A percentile compares a stretch with the other conserved stretches of the same genome.
Conservation (phyloP, 2,113 vertebrate genomes). For the Proterorhinus semilunaris region DNA sequence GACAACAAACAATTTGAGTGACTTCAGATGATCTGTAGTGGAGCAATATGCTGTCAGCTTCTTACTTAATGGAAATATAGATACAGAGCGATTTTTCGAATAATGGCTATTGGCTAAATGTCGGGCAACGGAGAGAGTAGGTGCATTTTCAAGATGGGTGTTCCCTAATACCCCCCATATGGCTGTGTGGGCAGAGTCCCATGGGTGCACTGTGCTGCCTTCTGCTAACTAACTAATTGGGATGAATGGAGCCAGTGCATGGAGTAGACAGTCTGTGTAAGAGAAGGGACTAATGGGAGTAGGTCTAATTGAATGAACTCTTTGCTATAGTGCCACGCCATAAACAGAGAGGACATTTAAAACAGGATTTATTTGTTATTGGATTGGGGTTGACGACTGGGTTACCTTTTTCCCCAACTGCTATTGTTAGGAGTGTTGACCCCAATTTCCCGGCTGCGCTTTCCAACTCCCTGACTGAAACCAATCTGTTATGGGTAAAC, state of each 20-base stretch:
- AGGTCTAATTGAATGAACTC: conserved; percentile 67
- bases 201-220: conserved; percentile 60
- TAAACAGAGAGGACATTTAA: conserved; percentile 61
- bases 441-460: conserved; percentile 6
- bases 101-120: conserved; percentile 26
- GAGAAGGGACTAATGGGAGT: conserved; percentile 43
- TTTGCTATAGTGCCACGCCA: conserved; percentile 47
- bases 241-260: conserved; percentile 43
- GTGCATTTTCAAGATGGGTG: conserved; percentile 26
- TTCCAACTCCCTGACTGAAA: conserved; percentile 33
- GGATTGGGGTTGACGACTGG: conserved; percentile 29
- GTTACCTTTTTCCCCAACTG: conserved; percentile 35
- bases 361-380: conserved; percentile 37
- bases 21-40: conserved; percentile 42
- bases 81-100: conserved; percentile 16
- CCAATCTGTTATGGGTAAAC: conserved; percentile 49
- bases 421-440: conserved; percentile 27
- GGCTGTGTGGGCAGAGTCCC: conserved; percentile 26
- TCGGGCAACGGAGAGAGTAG: conserved; percentile 21
- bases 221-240: conserved; percentile 57
- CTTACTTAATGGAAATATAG: conserved; percentile 33
- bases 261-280: conserved; percentile 51
- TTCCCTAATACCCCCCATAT: conserved; percentile 25
- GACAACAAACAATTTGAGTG: conserved; percentile 50
- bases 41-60: conserved; percentile 29